These are phyloP conservation scores for Helobdella robusta DNA, from an alignment of 2,888 invertebrate species.

Conservation along the genomic window DNA sequence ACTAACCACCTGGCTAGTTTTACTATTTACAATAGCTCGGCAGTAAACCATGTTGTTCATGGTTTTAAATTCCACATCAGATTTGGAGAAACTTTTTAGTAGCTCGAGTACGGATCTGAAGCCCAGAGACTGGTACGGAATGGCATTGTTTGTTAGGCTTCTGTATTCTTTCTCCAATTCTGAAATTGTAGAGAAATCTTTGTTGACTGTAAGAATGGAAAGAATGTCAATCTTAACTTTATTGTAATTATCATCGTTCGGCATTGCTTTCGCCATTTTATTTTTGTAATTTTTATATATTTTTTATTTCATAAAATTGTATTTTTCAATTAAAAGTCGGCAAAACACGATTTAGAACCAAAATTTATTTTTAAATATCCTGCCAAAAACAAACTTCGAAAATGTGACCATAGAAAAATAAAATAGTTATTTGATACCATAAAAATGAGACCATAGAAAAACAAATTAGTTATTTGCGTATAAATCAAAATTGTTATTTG, in stretches of 20 bases:
- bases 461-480: too few species aligned
- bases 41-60: neutral
- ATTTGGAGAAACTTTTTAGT: neutral
- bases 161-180: constrained; percentile 1
- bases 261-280: too few species aligned
- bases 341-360: too few species aligned
- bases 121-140: constrained; percentile 2
- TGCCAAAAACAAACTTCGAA: too few species aligned
- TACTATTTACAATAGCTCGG: neutral
- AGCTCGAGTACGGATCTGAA: neutral
- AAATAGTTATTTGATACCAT: too few species aligned
- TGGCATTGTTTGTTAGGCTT: neutral
- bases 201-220: neutral
- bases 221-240: constrained; percentile 3
- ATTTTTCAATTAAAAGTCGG: too few species aligned
- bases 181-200: neutral
- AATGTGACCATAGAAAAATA: too few species aligned
- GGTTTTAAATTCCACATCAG: neutral
- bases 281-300: too few species aligned
- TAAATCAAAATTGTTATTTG: too few species aligned
- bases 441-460: too few species aligned
- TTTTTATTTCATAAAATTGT: too few species aligned
- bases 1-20: neutral
- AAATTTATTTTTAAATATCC: too few species aligned
- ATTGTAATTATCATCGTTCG: neutral